Evolutionary conservation across 1,140 invertebrate genomes (phyloP).

Genomic region (Drosophila rufa): DNA sequence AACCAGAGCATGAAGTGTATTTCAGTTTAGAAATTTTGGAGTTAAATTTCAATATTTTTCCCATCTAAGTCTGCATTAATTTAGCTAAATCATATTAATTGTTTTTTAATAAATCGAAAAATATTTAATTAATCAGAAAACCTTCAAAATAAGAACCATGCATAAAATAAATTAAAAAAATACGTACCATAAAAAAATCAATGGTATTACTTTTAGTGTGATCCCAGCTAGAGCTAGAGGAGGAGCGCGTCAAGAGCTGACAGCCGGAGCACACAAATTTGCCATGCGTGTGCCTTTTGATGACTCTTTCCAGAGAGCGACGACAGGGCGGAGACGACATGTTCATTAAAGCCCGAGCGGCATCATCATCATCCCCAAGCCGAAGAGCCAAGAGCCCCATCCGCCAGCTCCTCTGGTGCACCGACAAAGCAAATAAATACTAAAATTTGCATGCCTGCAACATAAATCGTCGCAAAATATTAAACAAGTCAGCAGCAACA

Average conservation of each 20-base stretch:
- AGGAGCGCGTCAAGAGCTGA: slow-evolving; percentile 19
- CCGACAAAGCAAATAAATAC: slow-evolving; percentile 67
- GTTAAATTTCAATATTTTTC: no score
- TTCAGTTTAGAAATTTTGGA: no score
- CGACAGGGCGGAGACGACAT: slow-evolving; percentile 58
- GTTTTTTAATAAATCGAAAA: no score
- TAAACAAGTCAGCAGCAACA: slow-evolving; percentile 83
- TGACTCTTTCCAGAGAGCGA: slow-evolving; percentile 62
- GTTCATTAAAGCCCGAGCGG: slow-evolving; percentile 68
- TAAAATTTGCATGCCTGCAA: slow-evolving; percentile 79
- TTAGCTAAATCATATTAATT: no score
- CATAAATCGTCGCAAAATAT: slow-evolving; percentile 83
- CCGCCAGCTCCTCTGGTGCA: slow-evolving; percentile 22
- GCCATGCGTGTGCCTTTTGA: slow-evolving; percentile 63
- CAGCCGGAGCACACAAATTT: slow-evolving; percentile 50
- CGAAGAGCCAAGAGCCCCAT: neutral
- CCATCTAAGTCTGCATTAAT: no score
- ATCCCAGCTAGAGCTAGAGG: neutral
- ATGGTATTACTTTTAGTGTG: slow-evolving; percentile 5
- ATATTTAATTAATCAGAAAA: no score
- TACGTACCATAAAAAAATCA: no score
- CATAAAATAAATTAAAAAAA: no score
- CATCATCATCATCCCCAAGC: slow-evolving; percentile 29
- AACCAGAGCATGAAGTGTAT: no score
- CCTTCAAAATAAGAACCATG: no score